Percentiles rank a stretch among this genome's conserved stretches.
phyloP scores from a whole-genome alignment of 2,113 vertebrate genomes.

The Hemibagrus wyckioides region DNA sequence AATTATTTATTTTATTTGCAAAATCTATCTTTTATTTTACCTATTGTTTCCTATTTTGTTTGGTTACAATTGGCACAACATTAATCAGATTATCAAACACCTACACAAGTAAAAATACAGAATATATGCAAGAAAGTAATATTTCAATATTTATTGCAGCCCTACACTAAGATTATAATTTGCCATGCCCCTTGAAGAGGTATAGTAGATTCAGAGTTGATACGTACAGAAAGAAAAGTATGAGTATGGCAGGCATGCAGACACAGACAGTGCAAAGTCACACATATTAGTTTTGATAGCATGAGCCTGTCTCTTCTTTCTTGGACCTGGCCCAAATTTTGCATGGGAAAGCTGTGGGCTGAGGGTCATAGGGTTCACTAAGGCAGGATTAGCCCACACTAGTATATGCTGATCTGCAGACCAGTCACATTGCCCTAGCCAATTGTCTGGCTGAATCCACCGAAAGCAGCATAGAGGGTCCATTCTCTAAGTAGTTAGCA shows the following conservation, averaged over 20 bases:
- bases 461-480: conserved; percentile 41
- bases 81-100: not conserved
- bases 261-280: conserved; percentile 36
- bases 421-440: conserved; percentile 63
- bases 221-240: conserved; percentile 13
- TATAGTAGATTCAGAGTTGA: conserved; percentile 15
- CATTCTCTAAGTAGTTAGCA: conserved; percentile 55
- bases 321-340: conserved; percentile 58
- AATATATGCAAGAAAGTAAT: not conserved
- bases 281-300: conserved; percentile 46
- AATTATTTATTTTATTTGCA: not conserved
- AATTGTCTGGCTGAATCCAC: conserved; percentile 32
- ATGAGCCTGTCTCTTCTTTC: conserved; percentile 38
- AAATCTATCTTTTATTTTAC: not conserved
- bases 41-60: not conserved
- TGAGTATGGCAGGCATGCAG: conserved; percentile 18
- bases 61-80: not conserved
- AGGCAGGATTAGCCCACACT: conserved; percentile 49
- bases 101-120: not conserved
- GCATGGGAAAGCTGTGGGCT: conserved; percentile 69
- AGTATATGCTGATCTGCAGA: conserved; percentile 58
- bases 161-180: not conserved
- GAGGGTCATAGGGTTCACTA: conserved; percentile 57
- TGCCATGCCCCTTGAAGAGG: not conserved
- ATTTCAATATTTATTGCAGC: not conserved